Base-by-base conservation (phyloP, 2,888 invertebrate species). In the Philereme transversata region DNA sequence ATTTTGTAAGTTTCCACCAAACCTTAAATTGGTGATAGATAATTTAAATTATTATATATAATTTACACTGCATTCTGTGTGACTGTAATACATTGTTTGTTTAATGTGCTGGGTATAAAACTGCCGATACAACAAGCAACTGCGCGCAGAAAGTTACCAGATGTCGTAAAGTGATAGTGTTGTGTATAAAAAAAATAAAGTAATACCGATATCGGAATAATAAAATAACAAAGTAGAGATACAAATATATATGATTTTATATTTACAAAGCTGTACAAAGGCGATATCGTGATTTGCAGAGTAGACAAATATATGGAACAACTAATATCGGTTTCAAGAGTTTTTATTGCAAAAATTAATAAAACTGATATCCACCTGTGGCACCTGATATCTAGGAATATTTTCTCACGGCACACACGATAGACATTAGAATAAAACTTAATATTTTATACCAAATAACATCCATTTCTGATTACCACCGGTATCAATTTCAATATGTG, bases 341-440 rank as follows among this genome's bases (percentile, higher is more conserved):
- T 62, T 53, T 57, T 59, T 65, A 70, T 69, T 70, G 73, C 73
- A 67, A 71, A 73, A 72, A 73, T 57, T 69, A 69, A 71, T 73
- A 62, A 66, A 65, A 51, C 54, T 64, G 61, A 62, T 72, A 73
- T 73, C 73, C 67, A 36, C 61, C 10, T 56, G 10, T 60, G 43
- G 36, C 73, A 73, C 61, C 57, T 73, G 73, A 52, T 62, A 35
- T 50, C 44, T 10, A 56, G 53, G 35, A n/a, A 49, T 46, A 50
- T 38, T 57, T 66, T 72, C 72, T 51, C 72, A 72, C 72, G 69
- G 46, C 35, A n/a, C 38, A 62, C 48, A 59, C 57, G 60, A 61
- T 54, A 57, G 51, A 47, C 46, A 57, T 51, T 61, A 48, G 57
- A 57, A n/a, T 38, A 54, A 60, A 55, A 55, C 50, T 60, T 53